Evolutionary conservation across 1,140 invertebrate species (phyloP).

Genomic region (Mamestra configurata): DNA sequence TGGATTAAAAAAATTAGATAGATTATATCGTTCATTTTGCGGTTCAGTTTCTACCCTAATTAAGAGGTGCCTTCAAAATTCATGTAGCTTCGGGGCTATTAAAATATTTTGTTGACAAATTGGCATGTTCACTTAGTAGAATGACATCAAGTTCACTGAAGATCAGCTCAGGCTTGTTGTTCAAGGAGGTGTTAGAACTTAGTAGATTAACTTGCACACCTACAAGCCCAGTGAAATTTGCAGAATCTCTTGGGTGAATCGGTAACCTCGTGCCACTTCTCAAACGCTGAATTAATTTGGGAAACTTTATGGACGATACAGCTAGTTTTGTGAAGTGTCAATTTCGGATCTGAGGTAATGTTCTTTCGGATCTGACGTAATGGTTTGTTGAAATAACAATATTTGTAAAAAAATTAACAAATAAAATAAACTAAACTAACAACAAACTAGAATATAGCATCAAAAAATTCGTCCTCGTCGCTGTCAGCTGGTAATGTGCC

Average conservation of each 20-base stretch:
- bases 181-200: slow-evolving; percentile 16
- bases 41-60: not conserved
- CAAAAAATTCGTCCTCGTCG: too few relatives aligned
- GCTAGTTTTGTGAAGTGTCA: not conserved
- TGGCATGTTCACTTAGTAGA: too few relatives aligned
- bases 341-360: not conserved
- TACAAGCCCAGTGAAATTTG: not conserved
- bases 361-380: too few relatives aligned
- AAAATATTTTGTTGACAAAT: too few relatives aligned
- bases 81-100: too few relatives aligned
- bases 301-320: not conserved
- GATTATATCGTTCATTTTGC: too few relatives aligned
- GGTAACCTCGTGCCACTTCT: slow-evolving; percentile 4
- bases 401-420: too few relatives aligned
- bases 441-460: too few relatives aligned
- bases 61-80: not conserved
- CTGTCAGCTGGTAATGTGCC: too few relatives aligned
- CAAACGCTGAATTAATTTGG: slow-evolving; percentile 9
- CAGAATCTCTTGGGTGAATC: not conserved
- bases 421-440: too few relatives aligned
- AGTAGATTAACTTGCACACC: slow-evolving; percentile 16
- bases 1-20: too few relatives aligned
- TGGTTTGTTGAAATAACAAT: too few relatives aligned
- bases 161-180: not conserved
- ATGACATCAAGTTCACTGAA: not conserved